Conservation (phyloP, 2,797 vertebrate species). For the Setipinna tenuifilis region DNA sequence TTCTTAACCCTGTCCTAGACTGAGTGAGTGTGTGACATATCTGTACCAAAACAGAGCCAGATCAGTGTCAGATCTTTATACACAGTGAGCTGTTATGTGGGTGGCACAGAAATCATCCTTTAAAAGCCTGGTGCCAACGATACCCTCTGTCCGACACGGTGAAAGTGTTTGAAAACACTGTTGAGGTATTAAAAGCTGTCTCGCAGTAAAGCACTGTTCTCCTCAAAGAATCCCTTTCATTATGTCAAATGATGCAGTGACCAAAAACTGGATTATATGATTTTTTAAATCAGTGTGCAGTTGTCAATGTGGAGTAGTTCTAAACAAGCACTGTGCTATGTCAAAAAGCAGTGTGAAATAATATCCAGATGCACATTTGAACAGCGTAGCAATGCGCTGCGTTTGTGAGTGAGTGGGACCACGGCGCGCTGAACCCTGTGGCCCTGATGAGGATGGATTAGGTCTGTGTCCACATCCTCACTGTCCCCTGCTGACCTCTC, state of each 20-base stretch:
- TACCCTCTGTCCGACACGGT: not conserved
- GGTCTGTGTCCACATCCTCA: not conserved
- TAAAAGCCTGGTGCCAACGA: not conserved
- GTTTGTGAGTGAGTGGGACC: not conserved
- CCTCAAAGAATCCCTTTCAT: constrained; percentile 10
- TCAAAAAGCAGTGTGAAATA: not conserved
- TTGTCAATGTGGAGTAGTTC: not conserved
- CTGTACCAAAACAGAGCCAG: not conserved
- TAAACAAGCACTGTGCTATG: not conserved
- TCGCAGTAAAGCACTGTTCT: not conserved
- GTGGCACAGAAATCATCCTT: not conserved
- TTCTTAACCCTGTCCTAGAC: no score
- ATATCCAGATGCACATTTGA: not conserved
- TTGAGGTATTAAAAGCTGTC: not conserved
- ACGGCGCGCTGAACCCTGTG: not conserved
- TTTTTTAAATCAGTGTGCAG: not conserved
- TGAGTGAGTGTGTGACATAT: no score
- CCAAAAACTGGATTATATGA: not conserved
- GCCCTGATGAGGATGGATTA: not conserved
- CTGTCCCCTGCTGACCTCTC: constrained; percentile 22
- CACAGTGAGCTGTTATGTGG: not conserved
- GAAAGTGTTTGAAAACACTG: not conserved
- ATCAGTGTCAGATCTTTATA: not conserved
- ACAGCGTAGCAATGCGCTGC: not conserved
- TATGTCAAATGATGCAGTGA: not conserved